These are phyloP conservation scores for Nannoperca australis DNA, from an alignment of 2,797 vertebrate genomes.

Conservation along the genomic window DNA sequence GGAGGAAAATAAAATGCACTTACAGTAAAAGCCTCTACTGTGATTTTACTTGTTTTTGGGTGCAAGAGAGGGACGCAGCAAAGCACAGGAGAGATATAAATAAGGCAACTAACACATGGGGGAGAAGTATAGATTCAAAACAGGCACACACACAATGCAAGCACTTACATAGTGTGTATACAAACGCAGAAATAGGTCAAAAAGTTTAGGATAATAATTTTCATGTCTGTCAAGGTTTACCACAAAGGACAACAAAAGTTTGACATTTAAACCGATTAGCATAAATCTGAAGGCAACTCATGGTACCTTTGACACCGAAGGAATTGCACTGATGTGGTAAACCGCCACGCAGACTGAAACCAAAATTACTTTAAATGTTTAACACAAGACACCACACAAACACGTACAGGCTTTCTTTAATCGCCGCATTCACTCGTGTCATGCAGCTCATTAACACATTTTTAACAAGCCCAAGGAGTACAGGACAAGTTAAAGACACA, in stretches of 20 bases:
- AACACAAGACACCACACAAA: not conserved
- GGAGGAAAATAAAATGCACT: slow-evolving; percentile 50
- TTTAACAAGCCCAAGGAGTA: slow-evolving; percentile 36
- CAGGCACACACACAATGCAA: not conserved
- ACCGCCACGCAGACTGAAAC: not conserved
- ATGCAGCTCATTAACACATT: slow-evolving; percentile 18
- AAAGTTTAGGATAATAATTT: slow-evolving; percentile 1
- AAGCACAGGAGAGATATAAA: slow-evolving; percentile 25
- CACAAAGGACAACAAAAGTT: not conserved
- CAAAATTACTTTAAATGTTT: not conserved
- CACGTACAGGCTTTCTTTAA: not conserved
- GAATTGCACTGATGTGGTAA: not conserved
- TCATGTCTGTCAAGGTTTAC: not conserved
- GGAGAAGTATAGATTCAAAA: not conserved
- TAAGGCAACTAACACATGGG: not conserved
- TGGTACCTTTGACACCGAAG: not conserved
- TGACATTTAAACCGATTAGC: not conserved
- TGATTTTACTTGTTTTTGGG: slow-evolving; percentile 21
- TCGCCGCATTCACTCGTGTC: not conserved
- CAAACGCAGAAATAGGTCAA: not conserved
- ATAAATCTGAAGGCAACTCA: not conserved
- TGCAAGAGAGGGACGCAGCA: slow-evolving; percentile 9
- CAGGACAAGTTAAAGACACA: slow-evolving; percentile 44
- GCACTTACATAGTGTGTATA: not conserved
- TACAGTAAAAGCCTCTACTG: slow-evolving; percentile 52